Base-by-base conservation (phyloP, 2,797 vertebrate genomes). In the Ara ararauna region DNA sequence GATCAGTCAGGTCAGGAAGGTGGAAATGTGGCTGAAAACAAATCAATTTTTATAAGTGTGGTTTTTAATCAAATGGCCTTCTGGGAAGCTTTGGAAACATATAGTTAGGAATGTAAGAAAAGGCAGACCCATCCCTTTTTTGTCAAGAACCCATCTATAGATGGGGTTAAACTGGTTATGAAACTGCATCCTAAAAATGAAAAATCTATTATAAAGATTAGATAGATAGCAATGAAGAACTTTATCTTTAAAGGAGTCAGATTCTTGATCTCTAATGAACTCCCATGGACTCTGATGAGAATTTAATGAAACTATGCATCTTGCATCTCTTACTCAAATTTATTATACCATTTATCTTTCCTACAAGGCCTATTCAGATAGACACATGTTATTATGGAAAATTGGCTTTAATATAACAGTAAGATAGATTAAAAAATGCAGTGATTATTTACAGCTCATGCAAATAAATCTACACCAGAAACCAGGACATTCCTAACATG, bases 271-370 rank as follows among this genome's bases (percentile, higher is more conserved):
- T 47, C 54, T 87, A 83, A 93, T 90, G 88, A 96, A 92, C 86
- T 95, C 32, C 26, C 30, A 56, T 56, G 36, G 74, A 87, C 89
- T 94, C 93, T 90, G 67, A 95, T 87, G 56, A 94, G 74, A 85
- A 90, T 85, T 95, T 85, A 93, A 93, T 96, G 81, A 95, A 93
- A 87, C 58, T 70, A 67, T 73, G 40, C 56, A 56, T 94, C 86
- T 92, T 76, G 70, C 82, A 73, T 90, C 20, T 85, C 67, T 89
- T 84, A 67, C 40, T 92, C 29, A 64, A 76, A 64, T 89, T 90
- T 95, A 90, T 89, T 73, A 34, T 24, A 74, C 30, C 7, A 50
- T 94, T 96, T 89, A 87, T 92, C 67, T 87, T 86, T 87, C 42
- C 48, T 82, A 74, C 71, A 79, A 64, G 60, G 18, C 32, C 47